A percentile compares a stretch with the other conserved stretches of the same genome.
Evolutionary conservation across 2,888 invertebrate genomes (phyloP).

Genomic region (Tiliacea aurago): DNA sequence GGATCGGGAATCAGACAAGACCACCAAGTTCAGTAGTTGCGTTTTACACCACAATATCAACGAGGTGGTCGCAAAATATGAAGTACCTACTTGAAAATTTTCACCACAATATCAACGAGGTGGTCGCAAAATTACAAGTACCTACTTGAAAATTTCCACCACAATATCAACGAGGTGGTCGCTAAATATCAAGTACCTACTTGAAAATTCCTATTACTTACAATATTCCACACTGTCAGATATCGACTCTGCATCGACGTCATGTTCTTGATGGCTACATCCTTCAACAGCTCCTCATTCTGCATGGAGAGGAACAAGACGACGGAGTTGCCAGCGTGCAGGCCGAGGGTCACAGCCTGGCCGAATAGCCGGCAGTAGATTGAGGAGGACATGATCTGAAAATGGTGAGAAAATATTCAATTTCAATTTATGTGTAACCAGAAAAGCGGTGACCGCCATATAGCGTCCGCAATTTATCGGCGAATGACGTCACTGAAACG

Average conservation of each 20-base stretch:
- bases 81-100: too few species aligned
- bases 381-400: conserved; percentile 56
- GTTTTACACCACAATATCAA: neutral
- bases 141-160: too few species aligned
- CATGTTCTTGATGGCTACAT: conserved; percentile 68
- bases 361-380: conserved; percentile 71
- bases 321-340: conserved; percentile 69
- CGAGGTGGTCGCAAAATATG: too few species aligned
- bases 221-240: conserved; percentile 80
- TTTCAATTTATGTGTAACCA: too few species aligned
- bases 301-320: conserved; percentile 53
- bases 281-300: conserved; percentile 62
- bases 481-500: too few species aligned
- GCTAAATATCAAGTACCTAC: too few species aligned
- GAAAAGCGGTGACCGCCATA: too few species aligned
- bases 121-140: too few species aligned
- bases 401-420: conserved; percentile 7
- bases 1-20: neutral
- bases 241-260: conserved; percentile 69
- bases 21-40: neutral
- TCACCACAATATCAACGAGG: too few species aligned
- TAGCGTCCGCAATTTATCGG: too few species aligned
- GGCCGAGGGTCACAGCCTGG: conserved; percentile 61
- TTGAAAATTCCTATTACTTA: conserved; percentile 45
- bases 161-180: too few species aligned